These are phyloP conservation scores for crab-eating macaque (Macaca fascicularis) DNA, from an alignment of 2,113 vertebrate genomes.

Conservation along the genomic window DNA sequence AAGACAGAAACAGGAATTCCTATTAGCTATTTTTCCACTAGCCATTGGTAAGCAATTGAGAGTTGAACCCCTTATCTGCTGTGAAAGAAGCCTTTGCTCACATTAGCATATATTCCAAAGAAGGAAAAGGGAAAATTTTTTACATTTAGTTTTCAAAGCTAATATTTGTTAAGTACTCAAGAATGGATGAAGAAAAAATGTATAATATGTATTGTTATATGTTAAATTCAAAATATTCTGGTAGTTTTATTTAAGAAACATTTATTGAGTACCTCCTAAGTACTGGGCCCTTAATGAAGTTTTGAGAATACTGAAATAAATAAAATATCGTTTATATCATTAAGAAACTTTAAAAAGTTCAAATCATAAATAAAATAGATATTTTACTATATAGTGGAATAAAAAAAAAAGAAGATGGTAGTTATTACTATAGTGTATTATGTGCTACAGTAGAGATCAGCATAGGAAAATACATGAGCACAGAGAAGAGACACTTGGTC, in stretches of 20 bases:
- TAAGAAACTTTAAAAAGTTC: conserved; percentile 23
- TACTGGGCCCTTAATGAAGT: not conserved
- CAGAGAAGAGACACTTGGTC: not conserved
- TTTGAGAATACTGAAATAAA: conserved; percentile 36
- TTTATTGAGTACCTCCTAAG: not conserved
- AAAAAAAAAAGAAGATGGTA: not conserved
- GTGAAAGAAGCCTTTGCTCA: not conserved
- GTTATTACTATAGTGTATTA: not conserved
- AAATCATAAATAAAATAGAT: not conserved
- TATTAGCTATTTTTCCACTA: not conserved
- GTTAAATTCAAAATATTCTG: not conserved
- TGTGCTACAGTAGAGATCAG: not conserved
- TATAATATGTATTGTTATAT: not conserved
- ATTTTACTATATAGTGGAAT: not conserved
- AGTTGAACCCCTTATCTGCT: not conserved
- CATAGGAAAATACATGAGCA: not conserved
- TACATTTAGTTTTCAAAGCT: not conserved
- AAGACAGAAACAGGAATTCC: not conserved
- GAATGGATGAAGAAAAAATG: not conserved
- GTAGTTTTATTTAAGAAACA: not conserved
- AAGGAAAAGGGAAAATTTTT: not conserved
- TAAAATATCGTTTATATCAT: not conserved
- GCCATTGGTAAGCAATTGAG: not conserved
- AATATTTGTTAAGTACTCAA: not conserved
- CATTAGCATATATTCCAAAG: not conserved